Evolutionary conservation across 2,797 vertebrate genomes (phyloP).

Genomic region (Onychomys arenicola): DNA sequence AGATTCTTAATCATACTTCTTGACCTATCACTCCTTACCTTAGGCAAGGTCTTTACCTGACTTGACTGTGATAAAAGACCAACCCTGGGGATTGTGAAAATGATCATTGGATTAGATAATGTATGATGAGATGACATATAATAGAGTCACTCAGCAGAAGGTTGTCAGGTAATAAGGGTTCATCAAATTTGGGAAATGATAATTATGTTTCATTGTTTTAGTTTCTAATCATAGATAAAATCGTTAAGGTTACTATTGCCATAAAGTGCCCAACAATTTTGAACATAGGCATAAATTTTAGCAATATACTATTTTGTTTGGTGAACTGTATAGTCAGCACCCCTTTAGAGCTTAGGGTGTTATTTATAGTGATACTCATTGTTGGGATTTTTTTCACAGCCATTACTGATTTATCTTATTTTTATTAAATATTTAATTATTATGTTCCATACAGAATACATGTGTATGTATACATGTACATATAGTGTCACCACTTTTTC

Average conservation of each 20-base stretch:
- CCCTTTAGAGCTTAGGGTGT: not conserved
- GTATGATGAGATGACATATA: not conserved
- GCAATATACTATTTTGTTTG: not conserved
- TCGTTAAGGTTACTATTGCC: not conserved
- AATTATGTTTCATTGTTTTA: not conserved
- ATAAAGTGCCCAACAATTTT: not conserved
- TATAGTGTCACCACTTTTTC: not conserved
- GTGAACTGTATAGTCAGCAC: not conserved
- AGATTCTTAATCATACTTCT: constrained; percentile 30
- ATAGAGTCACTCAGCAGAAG: not conserved
- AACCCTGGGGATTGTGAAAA: not conserved
- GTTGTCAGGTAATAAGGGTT: not conserved
- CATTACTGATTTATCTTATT: constrained; percentile 10
- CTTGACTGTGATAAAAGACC: not conserved
- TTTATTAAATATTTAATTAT: constrained; percentile 49
- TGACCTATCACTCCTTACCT: not conserved
- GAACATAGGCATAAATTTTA: not conserved
- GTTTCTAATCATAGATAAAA: constrained; percentile 32
- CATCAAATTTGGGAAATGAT: not conserved
- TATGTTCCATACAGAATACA: not conserved
- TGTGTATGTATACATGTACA: not conserved
- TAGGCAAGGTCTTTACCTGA: not conserved
- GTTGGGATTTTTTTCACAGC: constrained; percentile 36
- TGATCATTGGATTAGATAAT: not conserved
- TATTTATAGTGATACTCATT: not conserved